Base-by-base conservation (phyloP, 2,797 vertebrate species). In the Sebastes minor region DNA sequence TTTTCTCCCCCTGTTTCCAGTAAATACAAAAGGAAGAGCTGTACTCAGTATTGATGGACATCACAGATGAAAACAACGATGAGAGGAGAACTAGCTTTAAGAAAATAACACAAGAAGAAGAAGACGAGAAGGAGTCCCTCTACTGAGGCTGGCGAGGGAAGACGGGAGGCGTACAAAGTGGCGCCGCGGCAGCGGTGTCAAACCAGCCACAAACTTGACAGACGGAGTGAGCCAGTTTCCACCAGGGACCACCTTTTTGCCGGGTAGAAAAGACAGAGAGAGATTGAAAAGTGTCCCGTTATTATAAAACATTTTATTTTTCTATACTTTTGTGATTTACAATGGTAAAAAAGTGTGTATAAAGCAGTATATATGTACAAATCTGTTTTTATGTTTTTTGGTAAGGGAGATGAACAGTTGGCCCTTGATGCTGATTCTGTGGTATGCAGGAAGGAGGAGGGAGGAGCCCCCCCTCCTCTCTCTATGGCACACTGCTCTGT, bases 291-390 rank as follows among this genome's bases (percentile, higher is more conserved):
- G 91, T 87, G 90, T 91, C 89, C 86, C 92, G 87, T 94, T 94
- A 94, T 92, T 93, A 94, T 90, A 95, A 95, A 95, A 95, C 93
- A 90, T 95, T 96, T 96, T 96, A 96, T 96, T 96, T 96, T 96
- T 96, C 94, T 96, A 96, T 94, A 93, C 94, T 95, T 96, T 95
- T 95, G 94, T 95, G 92, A 94, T 94, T 91, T 93, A 92, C 91
- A 93, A 91, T 86, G 85, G 90, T 90, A 90, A 92, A 91, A 91
- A 92, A 88, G 86, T 92, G 91, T 93, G 90, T 94, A 95, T 93
- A 95, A 94, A 94, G 84, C 92, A 90, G 92, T 95, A 93, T 92
- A 92, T 92, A 92, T 94, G 92, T 94, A 95, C 89, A 94, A 93
- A 94, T 89, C 86, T 93, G 93, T 93, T 93, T 94, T 94, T 92